These are phyloP conservation scores for Cricetomys ansorgei DNA, from an alignment of 2,113 vertebrate species.

Conservation along the genomic window DNA sequence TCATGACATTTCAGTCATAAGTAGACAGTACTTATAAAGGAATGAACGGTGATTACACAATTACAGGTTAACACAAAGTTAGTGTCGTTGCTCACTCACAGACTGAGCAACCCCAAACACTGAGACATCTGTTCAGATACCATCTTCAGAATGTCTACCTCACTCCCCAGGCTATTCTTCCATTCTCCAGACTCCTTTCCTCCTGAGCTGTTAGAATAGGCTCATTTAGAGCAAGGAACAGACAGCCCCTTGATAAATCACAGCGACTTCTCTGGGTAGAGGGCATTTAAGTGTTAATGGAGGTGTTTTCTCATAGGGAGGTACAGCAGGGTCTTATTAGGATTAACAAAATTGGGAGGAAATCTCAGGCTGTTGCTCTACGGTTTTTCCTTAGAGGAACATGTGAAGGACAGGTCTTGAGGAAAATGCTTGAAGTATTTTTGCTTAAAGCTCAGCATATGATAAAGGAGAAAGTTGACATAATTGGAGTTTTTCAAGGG, in stretches of 20 bases:
- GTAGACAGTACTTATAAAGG: background rate
- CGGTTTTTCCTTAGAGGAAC: background rate
- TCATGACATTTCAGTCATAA: background rate
- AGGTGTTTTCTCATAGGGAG: background rate
- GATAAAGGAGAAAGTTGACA: background rate
- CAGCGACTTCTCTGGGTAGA: background rate
- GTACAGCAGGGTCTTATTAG: background rate
- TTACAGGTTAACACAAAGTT: too few species aligned
- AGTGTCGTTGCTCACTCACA: background rate
- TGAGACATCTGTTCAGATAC: background rate
- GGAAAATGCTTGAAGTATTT: conserved; percentile 15
- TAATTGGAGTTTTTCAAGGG: background rate
- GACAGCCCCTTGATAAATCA: background rate
- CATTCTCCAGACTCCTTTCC: background rate
- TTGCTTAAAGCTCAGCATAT: background rate
- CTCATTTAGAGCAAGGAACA: background rate
- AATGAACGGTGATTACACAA: background rate
- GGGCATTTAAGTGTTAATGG: background rate
- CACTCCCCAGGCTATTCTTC: background rate
- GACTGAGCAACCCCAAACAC: background rate
- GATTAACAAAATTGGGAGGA: background rate
- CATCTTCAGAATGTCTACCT: background rate
- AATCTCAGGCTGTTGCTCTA: background rate
- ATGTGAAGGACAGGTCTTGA: background rate
- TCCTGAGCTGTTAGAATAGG: background rate